Base-by-base conservation (phyloP, 2,888 invertebrate species). In the Cheilosia vernalis region DNA sequence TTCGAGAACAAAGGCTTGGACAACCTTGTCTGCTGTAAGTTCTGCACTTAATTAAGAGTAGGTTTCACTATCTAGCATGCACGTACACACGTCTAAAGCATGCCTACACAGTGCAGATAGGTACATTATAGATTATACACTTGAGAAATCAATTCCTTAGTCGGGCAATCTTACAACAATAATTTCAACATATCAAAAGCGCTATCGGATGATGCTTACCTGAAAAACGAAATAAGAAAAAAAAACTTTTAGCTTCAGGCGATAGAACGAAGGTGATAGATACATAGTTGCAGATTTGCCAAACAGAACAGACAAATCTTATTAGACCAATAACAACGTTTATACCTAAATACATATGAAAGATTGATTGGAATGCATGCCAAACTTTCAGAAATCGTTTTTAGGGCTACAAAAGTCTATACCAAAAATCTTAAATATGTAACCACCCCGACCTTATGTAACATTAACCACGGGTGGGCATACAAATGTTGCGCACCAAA, bases 391-490 rank as follows among this genome's bases (percentile, higher is more conserved):
- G 47, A 37, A 53, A 27, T 33, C 30, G 44, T 4, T 13, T 37
- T 37, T n/a, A 13, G 6, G 15, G 5, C 13, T 40, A 19, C 9
- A 51, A 24, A 40, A 60, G 51, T 53, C 53, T 53, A 30, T 42
- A 63, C 30, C 19, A n/a, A 27, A 15, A 61, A 9, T 44, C 27
- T 27, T 13, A n/a, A n/a, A 4, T 17, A 10, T 30, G 27, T 44
- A 61, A 21, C 76, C 67, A 60, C 67, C 76, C 78, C 72, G 78
- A 83, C 73, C 83, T 83, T 83, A 83, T 83, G 83, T 83, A 83
- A 83, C 63, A 78, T 61, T 67, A 67, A 78, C 61, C 77, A 51
- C 51, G 60, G 37, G 47, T 69, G 55, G 53, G 33, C 61, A 61
- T 44, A 64, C 70, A 40, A 53, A 51, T 76, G 47, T 78, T 83